Evolutionary conservation across 1,140 invertebrate genomes (phyloP).

Genomic region (Leptopilina boulardi): DNA sequence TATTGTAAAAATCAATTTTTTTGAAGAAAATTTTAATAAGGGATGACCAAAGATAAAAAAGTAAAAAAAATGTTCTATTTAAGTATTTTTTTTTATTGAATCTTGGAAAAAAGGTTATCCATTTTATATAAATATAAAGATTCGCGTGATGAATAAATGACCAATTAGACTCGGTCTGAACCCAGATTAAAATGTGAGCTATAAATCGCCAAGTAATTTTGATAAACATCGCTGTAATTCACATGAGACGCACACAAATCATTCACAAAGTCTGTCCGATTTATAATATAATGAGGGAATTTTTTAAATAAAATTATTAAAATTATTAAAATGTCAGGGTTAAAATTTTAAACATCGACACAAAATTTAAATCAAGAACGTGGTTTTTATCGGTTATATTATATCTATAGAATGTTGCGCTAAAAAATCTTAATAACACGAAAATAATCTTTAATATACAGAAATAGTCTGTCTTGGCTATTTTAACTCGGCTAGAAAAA

Average conservation of each 20-base stretch:
- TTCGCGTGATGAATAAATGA: background rate
- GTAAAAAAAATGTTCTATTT: background rate
- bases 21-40: too few species aligned
- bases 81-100: background rate
- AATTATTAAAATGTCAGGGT: constrained; percentile 32
- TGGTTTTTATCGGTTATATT: too few species aligned
- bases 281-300: background rate
- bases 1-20: background rate
- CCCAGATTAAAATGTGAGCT: constrained; percentile 37
- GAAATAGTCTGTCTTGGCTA: constrained; percentile 1
- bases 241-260: constrained; percentile 20
- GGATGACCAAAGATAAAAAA: background rate
- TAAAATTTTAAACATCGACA: background rate
- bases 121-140: background rate
- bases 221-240: constrained; percentile 47
- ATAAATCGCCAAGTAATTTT: constrained; percentile 48
- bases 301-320: constrained; percentile 12
- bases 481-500: constrained; percentile 21
- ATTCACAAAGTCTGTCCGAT: constrained; percentile 19
- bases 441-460: constrained; percentile 30
- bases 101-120: background rate
- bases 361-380: background rate
- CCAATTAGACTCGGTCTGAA: constrained; percentile 40
- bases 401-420: background rate
- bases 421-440: background rate